A percentile compares a stretch with the other conserved stretches of the same genome.
These are phyloP conservation scores for Egretta garzetta DNA, from an alignment of 2,113 vertebrate genomes.

Conservation along the genomic window DNA sequence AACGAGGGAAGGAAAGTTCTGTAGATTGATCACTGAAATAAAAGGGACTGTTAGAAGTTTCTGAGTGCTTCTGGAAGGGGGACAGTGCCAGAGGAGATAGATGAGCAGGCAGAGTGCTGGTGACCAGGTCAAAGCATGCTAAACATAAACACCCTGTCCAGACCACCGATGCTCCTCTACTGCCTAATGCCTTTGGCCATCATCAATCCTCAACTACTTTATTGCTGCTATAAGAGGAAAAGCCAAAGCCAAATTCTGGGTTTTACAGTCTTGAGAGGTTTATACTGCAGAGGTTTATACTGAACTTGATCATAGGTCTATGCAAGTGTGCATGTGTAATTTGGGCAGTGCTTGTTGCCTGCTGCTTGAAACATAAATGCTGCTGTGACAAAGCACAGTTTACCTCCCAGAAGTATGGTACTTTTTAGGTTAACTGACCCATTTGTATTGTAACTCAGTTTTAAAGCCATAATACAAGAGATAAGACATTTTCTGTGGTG, in stretches of 20 bases:
- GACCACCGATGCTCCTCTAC: background rate
- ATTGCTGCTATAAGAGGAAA: background rate
- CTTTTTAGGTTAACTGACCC: background rate
- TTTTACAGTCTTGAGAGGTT: background rate
- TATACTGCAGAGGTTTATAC: background rate
- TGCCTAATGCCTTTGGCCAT: background rate
- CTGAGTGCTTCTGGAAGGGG: background rate
- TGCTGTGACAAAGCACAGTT: background rate
- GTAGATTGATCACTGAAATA: background rate
- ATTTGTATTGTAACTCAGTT: background rate
- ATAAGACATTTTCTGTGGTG: background rate
- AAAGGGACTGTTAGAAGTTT: background rate
- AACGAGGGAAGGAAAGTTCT: background rate
- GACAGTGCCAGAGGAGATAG: background rate
- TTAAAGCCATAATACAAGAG: background rate
- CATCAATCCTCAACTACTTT: background rate
- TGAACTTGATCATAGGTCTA: background rate
- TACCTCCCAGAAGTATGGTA: background rate
- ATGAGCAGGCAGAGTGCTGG: background rate
- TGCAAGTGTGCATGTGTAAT: too few species aligned
- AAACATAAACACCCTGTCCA: background rate
- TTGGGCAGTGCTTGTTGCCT: background rate
- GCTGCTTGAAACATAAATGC: background rate
- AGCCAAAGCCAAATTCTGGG: background rate
- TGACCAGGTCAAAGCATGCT: background rate